A percentile compares a stretch with the other conserved stretches of the same genome.
phyloP scores from a whole-genome alignment of 2,888 invertebrate genomes.

The Petrolisthes cinctipes region DNA sequence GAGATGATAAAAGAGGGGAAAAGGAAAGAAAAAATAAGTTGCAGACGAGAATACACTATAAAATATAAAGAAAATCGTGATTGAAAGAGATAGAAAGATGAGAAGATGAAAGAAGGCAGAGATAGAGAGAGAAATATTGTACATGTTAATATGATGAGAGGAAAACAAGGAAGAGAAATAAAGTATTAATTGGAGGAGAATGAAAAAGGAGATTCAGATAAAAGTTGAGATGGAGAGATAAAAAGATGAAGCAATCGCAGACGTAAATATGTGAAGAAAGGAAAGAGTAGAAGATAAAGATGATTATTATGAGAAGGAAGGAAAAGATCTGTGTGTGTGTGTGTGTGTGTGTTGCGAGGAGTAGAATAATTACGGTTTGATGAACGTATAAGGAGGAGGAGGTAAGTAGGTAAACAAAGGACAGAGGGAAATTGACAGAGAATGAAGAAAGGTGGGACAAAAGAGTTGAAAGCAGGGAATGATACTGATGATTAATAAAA shows the following conservation, averaged over 20 bases:
- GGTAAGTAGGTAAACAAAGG: neutral
- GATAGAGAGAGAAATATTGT: neutral
- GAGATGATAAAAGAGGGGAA: neutral
- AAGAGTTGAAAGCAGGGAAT: too few relatives aligned
- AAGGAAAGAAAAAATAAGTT: neutral
- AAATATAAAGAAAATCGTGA: neutral
- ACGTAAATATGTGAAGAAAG: neutral
- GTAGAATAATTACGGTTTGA: neutral
- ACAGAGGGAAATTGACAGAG: neutral
- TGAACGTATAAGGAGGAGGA: neutral
- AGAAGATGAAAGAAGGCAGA: neutral
- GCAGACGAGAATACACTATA: neutral
- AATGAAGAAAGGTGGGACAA: neutral
- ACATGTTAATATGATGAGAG: neutral
- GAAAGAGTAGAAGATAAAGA: neutral
- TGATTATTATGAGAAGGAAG: neutral
- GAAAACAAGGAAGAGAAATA: neutral
- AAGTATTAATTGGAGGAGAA: too few relatives aligned
- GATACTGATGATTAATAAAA: neutral
- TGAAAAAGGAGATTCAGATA: neutral
- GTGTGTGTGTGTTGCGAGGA: neutral
- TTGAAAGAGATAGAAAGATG: neutral
- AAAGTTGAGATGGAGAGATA: neutral
- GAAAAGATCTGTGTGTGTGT: constrained; percentile 1
- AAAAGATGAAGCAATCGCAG: neutral